Base-by-base conservation (phyloP, 2,888 invertebrate genomes). In the Thereva nobilitata region DNA sequence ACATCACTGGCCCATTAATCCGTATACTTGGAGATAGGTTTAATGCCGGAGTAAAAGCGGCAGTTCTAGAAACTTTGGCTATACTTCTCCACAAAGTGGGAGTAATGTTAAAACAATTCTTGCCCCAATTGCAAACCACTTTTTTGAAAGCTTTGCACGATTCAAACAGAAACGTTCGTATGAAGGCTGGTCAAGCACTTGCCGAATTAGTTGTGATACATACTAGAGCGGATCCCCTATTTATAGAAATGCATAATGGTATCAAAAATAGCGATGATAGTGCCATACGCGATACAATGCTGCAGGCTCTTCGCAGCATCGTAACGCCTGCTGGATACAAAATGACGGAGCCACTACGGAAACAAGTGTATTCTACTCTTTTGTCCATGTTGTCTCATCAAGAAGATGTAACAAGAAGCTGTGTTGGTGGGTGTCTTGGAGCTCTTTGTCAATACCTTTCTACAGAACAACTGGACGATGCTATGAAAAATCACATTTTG, bases 71-170 rank as follows among this genome's bases (percentile, higher is more conserved):
- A 79, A 96, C 97, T 0, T 83, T 99, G 35, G 95, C 95, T 0
- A 86, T 92, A 69, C 84, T 99, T n/a, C 84, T 99, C 7, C 89
- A 89, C 41, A 98, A 97, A 87, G 96, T 97, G 70, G 96, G 96
- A 52, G 87, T 90, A 44, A 91, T 95, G 89, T 82, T 99, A 79
- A 97, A 97, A 81, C 97, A 98, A 79, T 99, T 99, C 84, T 85
- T 98, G 75, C 98, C 99, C 2, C 99, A 99, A 82, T 86, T 99
- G 45, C 98, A 98, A 84, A 97, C 97, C 2, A 98, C 98, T 12
- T 98, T 99, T 83, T 86, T 97, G 63, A 97, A 97, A 83, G 93
- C 97, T 4, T 84, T 98, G 65, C 90, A 92, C 78, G 99, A 99
- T 81, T 87, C 91, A 37, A 91, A 91, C 80, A 85, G 96, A 67